Evolutionary conservation across 2,113 vertebrate species (phyloP), one percentile per base, ranked within the genome.

Genomic region (Rhipidura dahli): DNA sequence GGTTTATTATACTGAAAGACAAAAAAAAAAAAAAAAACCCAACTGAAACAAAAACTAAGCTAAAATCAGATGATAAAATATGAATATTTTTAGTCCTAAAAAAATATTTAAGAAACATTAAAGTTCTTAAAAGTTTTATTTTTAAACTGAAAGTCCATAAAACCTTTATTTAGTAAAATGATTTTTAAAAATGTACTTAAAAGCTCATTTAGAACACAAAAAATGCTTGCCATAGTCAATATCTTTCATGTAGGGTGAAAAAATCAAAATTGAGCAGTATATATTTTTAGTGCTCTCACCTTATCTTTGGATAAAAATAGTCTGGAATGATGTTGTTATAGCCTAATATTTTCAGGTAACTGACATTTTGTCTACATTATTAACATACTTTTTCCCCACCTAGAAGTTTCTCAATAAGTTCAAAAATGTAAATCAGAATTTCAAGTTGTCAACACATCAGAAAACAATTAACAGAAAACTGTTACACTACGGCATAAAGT

Each of bases 1-100:
- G 99, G 99, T 92, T 99, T 99, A 97, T 99, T 99, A 96, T 99
- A 99, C 99, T 99, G 98, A 96, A 97, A 96, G 19, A 78, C 78
- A 98, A 60, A 85, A 87, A 18, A 56, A 60, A 80, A 45, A 60
- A 85, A 87, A 18, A 56, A 60, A 80, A 45, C 83, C 40, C 11
- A 45, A 11, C 8, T 71, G 23, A 90, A 85, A 87, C 15, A 81
- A 56, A 18, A 28, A 60, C 4, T 35, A 64, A 56, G 11, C 24
- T 57, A 65, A 78, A 88, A 69, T 73, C 19, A 68, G 31, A 76
- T n/a, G 3, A 11, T 18, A 9, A n/a, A 76, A 47, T 70, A 75
- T 47, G 50, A 65, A 9, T 31, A 60, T 7, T 81, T 88, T 61
- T 35, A 57, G 6, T 75, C 68, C 44, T 81, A 75, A 49, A 77